A percentile compares a stretch with the other conserved stretches of the same genome.
These are phyloP conservation scores for Paramisgurnus dabryanus DNA, from an alignment of 2,113 vertebrate species.

Conservation along the genomic window DNA sequence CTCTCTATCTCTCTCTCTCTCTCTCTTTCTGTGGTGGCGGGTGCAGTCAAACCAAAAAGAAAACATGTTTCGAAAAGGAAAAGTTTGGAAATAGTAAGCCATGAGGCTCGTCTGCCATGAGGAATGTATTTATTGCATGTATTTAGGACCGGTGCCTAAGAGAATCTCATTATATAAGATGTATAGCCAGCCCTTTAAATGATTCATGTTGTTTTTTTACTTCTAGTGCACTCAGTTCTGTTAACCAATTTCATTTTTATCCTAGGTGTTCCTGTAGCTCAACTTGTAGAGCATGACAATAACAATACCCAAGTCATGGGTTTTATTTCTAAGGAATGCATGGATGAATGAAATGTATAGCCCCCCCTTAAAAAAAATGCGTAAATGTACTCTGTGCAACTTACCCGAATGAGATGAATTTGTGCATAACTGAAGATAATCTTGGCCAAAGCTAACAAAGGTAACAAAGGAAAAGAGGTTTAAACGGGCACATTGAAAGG, in stretches of 20 bases:
- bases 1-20: constrained; percentile 60
- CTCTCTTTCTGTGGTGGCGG: constrained; percentile 62
- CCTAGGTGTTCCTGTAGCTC: too few relatives aligned
- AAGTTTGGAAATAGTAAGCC: not conserved
- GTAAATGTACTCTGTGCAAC: too few relatives aligned
- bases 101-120: constrained; percentile 5
- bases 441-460: constrained; percentile 2
- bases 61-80: constrained; percentile 29
- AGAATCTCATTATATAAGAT: constrained; percentile 35
- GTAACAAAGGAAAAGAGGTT: not conserved
- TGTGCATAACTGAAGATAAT: not conserved
- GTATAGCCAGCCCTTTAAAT: constrained; percentile 1
- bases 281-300: too few relatives aligned
- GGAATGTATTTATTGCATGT: constrained; percentile 35
- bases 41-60: constrained; percentile 56
- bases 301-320: too few relatives aligned
- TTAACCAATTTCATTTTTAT: not conserved
- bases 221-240: not conserved
- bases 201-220: constrained; percentile 4
- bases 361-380: not conserved
- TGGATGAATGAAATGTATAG: too few relatives aligned
- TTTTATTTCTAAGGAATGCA: too few relatives aligned
- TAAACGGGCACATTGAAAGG: too few relatives aligned
- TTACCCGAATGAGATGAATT: not conserved
- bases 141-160: constrained; percentile 29